Conservation (phyloP, 2,113 vertebrate genomes). For the Dipodomys ordii region DNA sequence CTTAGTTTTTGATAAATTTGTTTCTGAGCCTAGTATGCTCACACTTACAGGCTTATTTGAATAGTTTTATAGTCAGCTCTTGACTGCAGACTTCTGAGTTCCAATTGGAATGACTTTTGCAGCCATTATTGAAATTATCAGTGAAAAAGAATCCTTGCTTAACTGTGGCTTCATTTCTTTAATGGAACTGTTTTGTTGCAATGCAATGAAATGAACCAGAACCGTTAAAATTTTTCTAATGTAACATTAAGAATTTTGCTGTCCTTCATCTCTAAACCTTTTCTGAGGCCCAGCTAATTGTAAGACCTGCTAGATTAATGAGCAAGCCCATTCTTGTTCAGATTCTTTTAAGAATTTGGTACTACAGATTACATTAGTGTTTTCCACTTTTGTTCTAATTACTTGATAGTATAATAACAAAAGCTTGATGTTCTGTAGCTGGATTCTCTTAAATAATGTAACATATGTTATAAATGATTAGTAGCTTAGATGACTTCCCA, state of each 20-base stretch:
- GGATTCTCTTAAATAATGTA: slow-evolving; percentile 74
- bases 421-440: slow-evolving; percentile 68
- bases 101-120: neutral
- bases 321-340: neutral
- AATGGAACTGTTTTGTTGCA: slow-evolving; percentile 23
- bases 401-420: slow-evolving; percentile 77
- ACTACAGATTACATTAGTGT: slow-evolving; percentile 65
- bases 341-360: slow-evolving; percentile 63
- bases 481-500: slow-evolving; percentile 66
- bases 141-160: neutral
- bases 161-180: neutral
- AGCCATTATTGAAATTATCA: neutral
- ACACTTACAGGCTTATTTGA: neutral
- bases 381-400: slow-evolving; percentile 78
- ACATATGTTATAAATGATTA: slow-evolving; percentile 71
- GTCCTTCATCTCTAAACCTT: neutral
- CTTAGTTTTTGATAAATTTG: neutral
- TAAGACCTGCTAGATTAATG: slow-evolving; percentile 41
- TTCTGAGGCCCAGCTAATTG: slow-evolving; percentile 49
- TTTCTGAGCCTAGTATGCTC: neutral
- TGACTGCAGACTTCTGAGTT: neutral
- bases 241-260: slow-evolving; percentile 45
- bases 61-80: slow-evolving; percentile 9
- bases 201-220: slow-evolving; percentile 17
- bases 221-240: neutral